Percentiles rank a stretch among this genome's conserved stretches.
Conservation (phyloP, 2,888 invertebrate genomes). For the Lepidochitona cinerea region DNA sequence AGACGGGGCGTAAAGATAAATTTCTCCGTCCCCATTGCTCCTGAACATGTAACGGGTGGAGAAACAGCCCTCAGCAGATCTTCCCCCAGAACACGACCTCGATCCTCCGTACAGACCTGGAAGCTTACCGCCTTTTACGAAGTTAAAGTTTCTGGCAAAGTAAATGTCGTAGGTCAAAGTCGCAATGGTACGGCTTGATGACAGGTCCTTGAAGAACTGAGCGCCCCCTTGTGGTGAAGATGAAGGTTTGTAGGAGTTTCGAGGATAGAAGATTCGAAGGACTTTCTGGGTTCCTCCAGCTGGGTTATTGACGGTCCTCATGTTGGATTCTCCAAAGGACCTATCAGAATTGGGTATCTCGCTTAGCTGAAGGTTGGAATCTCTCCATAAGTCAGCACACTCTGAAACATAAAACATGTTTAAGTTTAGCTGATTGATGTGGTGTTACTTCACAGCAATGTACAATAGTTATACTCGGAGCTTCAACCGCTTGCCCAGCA, state of each 20-base stretch:
- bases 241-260: conserved; percentile 17
- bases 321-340: conserved; percentile 26
- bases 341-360: background rate
- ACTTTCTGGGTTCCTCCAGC: conserved; percentile 31
- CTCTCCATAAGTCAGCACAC: too few species aligned
- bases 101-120: conserved; percentile 47
- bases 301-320: conserved; percentile 33
- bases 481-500: too few species aligned
- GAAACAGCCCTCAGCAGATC: conserved; percentile 42
- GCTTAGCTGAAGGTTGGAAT: too few species aligned
- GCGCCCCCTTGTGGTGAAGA: conserved; percentile 30
- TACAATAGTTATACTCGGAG: too few species aligned
- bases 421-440: too few species aligned
- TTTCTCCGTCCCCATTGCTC: conserved; percentile 46
- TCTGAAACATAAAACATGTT: too few species aligned
- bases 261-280: conserved; percentile 36
- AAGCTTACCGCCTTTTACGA: conserved; percentile 46
- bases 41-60: conserved; percentile 57
- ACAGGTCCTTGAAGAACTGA: conserved; percentile 40
- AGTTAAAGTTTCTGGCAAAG: conserved; percentile 31
- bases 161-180: conserved; percentile 37
- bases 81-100: conserved; percentile 43
- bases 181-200: conserved; percentile 13
- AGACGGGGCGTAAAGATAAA: conserved; percentile 48
- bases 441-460: too few species aligned